A percentile compares a stretch with the other conserved stretches of the same genome.
Conservation (phyloP, 2,797 vertebrate species). For the Pseudomugil tenellus region DNA sequence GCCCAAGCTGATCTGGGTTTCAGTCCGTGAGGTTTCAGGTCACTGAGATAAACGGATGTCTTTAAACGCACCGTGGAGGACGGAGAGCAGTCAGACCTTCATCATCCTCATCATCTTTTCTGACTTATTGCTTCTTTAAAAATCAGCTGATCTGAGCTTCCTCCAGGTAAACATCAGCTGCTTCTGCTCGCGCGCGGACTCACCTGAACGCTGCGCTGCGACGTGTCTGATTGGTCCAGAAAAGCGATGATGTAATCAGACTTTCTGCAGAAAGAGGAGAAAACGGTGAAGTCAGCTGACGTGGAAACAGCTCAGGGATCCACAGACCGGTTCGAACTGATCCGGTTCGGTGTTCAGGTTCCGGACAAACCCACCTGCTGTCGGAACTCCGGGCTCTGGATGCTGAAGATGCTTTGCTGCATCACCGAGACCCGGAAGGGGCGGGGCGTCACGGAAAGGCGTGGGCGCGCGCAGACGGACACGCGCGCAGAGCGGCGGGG, state of each 20-base stretch:
- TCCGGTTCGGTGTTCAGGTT: background rate
- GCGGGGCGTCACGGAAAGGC: background rate
- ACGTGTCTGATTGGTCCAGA: slow-evolving; percentile 30
- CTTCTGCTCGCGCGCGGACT: too few species aligned
- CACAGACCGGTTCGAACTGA: background rate
- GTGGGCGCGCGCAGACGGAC: too few species aligned
- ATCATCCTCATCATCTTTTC: too few species aligned
- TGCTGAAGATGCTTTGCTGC: slow-evolving; percentile 30
- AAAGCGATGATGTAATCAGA: background rate
- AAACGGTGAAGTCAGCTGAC: slow-evolving; percentile 22
- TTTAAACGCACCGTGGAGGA: too few species aligned
- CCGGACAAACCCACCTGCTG: slow-evolving; percentile 17
- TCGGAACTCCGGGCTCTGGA: background rate
- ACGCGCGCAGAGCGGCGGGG: too few species aligned
- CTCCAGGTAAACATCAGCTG: too few species aligned
- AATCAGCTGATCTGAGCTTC: too few species aligned
- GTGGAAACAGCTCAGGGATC: background rate
- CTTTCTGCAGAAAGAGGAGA: slow-evolving; percentile 18
- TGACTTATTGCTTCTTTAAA: too few species aligned
- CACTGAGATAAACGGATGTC: too few species aligned
- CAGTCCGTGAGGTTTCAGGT: too few species aligned
- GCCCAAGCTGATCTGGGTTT: too few species aligned
- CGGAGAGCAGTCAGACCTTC: too few species aligned
- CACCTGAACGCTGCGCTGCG: background rate
- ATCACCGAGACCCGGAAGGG: slow-evolving; percentile 19